A percentile compares a stretch with the other conserved stretches of the same genome.
These are phyloP conservation scores for Boulengeromyrus knoepffleri DNA, from an alignment of 2,113 vertebrate genomes.

Conservation along the genomic window DNA sequence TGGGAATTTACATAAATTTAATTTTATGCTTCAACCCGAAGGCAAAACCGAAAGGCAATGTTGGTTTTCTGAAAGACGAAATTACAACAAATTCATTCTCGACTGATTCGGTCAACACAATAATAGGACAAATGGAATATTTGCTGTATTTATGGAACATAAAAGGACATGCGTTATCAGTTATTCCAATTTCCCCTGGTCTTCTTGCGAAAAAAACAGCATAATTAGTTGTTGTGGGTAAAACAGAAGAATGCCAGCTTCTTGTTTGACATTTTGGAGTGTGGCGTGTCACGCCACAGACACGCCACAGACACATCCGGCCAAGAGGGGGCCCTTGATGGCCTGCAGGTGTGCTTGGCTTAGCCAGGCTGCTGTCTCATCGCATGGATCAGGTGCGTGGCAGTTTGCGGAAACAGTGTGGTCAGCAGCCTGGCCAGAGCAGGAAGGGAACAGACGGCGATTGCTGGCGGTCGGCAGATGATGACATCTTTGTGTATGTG, in stretches of 20 bases:
- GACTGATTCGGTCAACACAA: background rate
- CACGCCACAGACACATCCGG: background rate
- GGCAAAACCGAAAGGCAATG: background rate
- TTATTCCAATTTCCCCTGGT: background rate
- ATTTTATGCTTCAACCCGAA: background rate
- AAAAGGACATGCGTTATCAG: background rate
- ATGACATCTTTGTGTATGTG: background rate
- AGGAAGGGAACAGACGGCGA: conserved; percentile 13
- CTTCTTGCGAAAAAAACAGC: background rate
- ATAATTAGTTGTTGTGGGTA: background rate
- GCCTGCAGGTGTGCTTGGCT: background rate
- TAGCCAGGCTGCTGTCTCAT: background rate
- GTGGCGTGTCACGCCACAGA: background rate
- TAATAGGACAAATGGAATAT: background rate
- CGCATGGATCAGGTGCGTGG: conserved; percentile 43
- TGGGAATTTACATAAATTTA: conserved; percentile 1
- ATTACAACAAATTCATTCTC: background rate
- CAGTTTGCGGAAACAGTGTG: conserved; percentile 31
- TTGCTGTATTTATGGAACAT: background rate
- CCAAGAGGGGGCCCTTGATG: background rate
- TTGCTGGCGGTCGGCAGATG: background rate
- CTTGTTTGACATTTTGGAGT: background rate
- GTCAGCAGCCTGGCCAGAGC: conserved; percentile 22
- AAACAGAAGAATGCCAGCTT: background rate
- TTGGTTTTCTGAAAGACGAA: background rate